phyloP scores from a whole-genome alignment of 2,797 vertebrate species.

The Ammospiza maritima region DNA sequence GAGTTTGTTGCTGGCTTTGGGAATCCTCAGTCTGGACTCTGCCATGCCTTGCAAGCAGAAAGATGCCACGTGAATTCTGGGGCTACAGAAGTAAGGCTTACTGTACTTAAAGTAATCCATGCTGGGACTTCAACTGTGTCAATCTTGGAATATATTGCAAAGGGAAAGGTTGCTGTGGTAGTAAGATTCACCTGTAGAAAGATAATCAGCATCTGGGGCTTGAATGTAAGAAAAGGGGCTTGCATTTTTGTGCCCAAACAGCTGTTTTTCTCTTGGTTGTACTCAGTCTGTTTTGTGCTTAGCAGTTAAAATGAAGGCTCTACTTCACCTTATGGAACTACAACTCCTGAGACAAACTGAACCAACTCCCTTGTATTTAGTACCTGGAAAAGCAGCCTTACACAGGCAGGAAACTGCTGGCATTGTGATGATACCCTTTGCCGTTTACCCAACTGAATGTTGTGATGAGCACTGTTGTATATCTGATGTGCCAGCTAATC shows the following conservation, averaged over 20 bases:
- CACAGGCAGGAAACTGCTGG: not conserved
- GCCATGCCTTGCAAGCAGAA: not conserved
- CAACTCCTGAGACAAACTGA: not conserved
- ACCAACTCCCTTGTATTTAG: not conserved
- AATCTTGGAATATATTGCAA: not conserved
- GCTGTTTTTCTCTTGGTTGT: not conserved
- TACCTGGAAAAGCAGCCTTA: not conserved
- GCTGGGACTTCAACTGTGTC: not conserved
- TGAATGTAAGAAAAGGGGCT: not conserved
- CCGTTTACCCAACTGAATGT: slow-evolving; percentile 76
- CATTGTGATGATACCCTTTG: slow-evolving; percentile 70
- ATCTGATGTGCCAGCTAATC: slow-evolving; percentile 75
- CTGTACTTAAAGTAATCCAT: not conserved
- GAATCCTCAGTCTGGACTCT: not conserved
- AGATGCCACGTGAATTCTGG: not conserved
- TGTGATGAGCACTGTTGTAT: slow-evolving; percentile 76
- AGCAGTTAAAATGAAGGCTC: not conserved
- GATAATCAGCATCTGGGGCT: not conserved
- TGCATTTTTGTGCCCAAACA: not conserved
- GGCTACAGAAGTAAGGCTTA: not conserved
- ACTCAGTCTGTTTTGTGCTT: not conserved
- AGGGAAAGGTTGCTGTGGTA: accelerated
- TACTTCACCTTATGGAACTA: accelerated
- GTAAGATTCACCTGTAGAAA: not conserved
- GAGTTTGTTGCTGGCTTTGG: not conserved